Evolutionary conservation across 2,113 vertebrate species (phyloP).

Genomic region (Platysteira castanea): DNA sequence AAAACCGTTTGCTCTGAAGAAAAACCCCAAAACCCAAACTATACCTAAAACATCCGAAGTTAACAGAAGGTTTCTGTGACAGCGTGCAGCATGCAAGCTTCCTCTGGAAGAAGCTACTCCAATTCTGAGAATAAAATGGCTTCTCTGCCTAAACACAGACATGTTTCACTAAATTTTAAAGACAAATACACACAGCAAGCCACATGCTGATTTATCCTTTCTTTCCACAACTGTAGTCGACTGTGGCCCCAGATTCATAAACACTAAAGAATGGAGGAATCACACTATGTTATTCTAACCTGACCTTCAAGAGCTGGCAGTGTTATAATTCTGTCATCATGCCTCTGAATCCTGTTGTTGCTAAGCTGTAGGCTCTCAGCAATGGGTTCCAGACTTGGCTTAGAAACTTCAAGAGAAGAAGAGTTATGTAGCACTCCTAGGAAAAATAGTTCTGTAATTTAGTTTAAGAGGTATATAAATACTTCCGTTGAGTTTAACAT

Average conservation of each 20-base stretch:
- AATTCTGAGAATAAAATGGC: background rate
- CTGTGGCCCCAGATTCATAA: background rate
- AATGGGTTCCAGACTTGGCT: background rate
- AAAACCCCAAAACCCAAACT: background rate
- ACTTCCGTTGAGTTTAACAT: background rate
- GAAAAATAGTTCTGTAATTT: background rate
- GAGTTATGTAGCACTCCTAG: background rate
- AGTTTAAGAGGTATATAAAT: background rate
- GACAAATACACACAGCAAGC: background rate
- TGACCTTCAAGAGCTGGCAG: background rate
- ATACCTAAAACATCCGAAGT: background rate
- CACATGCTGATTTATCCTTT: background rate
- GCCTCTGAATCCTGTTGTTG: background rate
- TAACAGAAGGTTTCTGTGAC: background rate
- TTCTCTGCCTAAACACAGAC: background rate
- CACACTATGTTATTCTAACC: background rate
- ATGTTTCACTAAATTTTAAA: background rate
- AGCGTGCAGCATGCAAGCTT: background rate
- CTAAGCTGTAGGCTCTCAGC: background rate
- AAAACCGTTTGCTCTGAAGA: background rate
- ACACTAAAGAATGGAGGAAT: background rate
- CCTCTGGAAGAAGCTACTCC: background rate
- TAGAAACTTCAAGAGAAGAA: background rate
- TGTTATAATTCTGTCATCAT: background rate
- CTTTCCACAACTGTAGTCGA: background rate